phyloP scores from a whole-genome alignment of 2,797 vertebrate species.

The Betta splendens region DNA sequence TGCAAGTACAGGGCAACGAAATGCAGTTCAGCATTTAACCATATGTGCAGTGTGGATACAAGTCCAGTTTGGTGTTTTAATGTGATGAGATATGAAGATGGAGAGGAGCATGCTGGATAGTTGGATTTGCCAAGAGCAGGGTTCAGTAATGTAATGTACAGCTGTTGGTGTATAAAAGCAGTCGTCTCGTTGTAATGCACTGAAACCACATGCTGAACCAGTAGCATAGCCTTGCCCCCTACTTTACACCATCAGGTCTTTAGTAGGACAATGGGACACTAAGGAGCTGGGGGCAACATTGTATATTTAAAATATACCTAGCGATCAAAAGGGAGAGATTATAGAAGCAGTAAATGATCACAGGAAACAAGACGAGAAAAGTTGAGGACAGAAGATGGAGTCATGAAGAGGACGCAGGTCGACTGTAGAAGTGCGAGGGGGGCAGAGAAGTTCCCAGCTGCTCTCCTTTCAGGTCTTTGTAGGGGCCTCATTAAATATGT shows the following conservation, averaged over 20 bases:
- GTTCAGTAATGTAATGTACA: too few relatives aligned
- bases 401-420: slow-evolving; percentile 10
- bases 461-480: slow-evolving; percentile 75
- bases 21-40: too few relatives aligned
- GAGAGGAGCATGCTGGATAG: too few relatives aligned
- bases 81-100: too few relatives aligned
- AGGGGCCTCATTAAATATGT: slow-evolving; percentile 76
- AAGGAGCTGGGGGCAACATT: slow-evolving; percentile 13
- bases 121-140: too few relatives aligned
- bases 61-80: too few relatives aligned
- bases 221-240: neutral
- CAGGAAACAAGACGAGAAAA: slow-evolving; percentile 13
- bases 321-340: neutral
- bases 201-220: slow-evolving; percentile 13
- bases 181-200: too few relatives aligned
- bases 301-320: slow-evolving; percentile 25
- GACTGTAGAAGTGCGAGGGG: neutral
- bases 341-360: neutral
- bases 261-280: neutral
- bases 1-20: too few relatives aligned
- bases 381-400: slow-evolving; percentile 35
- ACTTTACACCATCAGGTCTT: slow-evolving; percentile 9
- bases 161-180: too few relatives aligned
- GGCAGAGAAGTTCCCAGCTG: slow-evolving; percentile 57
- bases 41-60: too few relatives aligned